Evolutionary conservation across 2,797 vertebrate genomes (phyloP), one percentile per base, ranked within the genome.

Genomic region (Falco columbarius): DNA sequence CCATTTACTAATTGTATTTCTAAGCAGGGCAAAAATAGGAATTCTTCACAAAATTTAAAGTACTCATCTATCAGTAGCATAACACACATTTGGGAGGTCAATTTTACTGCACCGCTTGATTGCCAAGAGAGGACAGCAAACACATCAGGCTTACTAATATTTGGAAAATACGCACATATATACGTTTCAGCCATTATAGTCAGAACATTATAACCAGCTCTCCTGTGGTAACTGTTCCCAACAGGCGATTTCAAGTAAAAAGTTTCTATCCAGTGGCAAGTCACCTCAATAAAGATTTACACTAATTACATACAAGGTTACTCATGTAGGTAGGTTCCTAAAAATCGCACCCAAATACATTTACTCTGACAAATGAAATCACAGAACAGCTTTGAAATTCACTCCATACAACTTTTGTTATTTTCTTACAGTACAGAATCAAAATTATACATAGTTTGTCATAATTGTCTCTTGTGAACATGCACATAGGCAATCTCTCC

Each of bases 401-500:
- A 34, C 10, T 75, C 24, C 21, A 62, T 9, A 51, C 4, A 74
- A 54, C 23, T 66, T 32, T 30, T 29, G 7, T 59, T 62, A 66
- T 76, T 74, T 89, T 81, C 29, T 65, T 40, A 62, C 22, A 76
- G 51, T 55, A 76, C 23, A 62, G 49, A 14, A 84, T 19, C 54
- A 95, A 75, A 90, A 61, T 46, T 22, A 55, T 9, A 44, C 4
- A 38, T 0, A 71, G 27, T 36, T 90, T 72, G 32, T 79, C 86
- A 17, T 8, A 63, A 86, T 36, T 75, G 36, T 68, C 20, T 70
- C 76, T 34, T 70, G 29, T 46, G n/a, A 95, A 34, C 27, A 61
- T 0, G 2, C 24, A 24, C 27, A 51, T 0, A 0, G 30, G 34
- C 40, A 61, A 63, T 40, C 81, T 63, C 65, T 40, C 44, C 46